phyloP scores from a whole-genome alignment of 2,888 invertebrate genomes.

The Hypena proboscidalis region DNA sequence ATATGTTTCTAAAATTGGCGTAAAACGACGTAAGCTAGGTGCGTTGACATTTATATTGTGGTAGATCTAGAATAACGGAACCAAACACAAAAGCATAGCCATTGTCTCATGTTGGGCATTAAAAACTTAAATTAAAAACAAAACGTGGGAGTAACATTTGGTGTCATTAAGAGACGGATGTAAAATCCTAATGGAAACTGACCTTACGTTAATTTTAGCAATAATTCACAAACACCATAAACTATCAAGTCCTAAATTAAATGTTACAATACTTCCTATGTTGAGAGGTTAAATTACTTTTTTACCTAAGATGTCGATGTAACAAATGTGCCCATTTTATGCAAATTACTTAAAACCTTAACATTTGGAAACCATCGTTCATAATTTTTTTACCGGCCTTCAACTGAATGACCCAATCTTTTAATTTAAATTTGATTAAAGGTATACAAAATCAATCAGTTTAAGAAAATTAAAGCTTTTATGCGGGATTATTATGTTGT shows the following conservation, averaged over 20 bases:
- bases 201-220: slow-evolving; percentile 20
- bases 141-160: slow-evolving; percentile 11
- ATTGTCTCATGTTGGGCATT: background rate
- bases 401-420: slow-evolving; percentile 9
- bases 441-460: too few relatives aligned
- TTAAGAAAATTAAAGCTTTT: too few relatives aligned
- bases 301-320: slow-evolving; percentile 4
- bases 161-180: slow-evolving; percentile 12
- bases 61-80: slow-evolving; percentile 9
- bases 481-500: too few relatives aligned
- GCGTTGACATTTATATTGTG: too few relatives aligned
- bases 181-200: slow-evolving; percentile 18
- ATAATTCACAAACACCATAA: slow-evolving; percentile 20
- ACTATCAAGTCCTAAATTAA: slow-evolving; percentile 16
- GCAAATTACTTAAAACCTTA: slow-evolving; percentile 31
- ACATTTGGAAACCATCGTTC: slow-evolving; percentile 31
- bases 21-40: background rate
- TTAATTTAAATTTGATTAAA: background rate
- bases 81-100: background rate
- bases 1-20: too few relatives aligned
- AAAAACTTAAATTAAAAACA: slow-evolving; percentile 8
- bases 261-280: slow-evolving; percentile 1
- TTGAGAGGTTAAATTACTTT: slow-evolving; percentile 7
- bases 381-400: slow-evolving; percentile 27
- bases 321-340: slow-evolving; percentile 24